phyloP scores from a whole-genome alignment of 2,888 invertebrate genomes.

The Magallana nippona region DNA sequence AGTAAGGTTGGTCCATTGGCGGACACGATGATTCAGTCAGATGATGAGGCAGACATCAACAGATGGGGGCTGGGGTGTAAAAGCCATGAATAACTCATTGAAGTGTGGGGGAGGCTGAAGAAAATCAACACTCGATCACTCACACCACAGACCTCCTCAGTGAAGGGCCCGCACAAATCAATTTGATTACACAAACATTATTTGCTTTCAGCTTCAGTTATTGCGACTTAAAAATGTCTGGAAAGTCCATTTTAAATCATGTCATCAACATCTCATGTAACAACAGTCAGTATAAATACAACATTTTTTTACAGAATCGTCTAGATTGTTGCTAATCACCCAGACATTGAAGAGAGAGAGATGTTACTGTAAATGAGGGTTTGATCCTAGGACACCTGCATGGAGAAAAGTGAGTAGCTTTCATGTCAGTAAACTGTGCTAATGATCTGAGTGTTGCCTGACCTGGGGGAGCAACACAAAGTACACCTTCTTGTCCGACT shows the following conservation, averaged over 20 bases:
- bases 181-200: slow-evolving; percentile 22
- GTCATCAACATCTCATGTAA: slow-evolving; percentile 2
- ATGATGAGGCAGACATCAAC: slow-evolving; percentile 14
- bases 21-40: not conserved
- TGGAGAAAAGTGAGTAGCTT: slow-evolving; percentile 14
- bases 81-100: slow-evolving; percentile 4
- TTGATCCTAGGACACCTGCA: slow-evolving; percentile 2
- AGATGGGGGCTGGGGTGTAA: slow-evolving; percentile 12
- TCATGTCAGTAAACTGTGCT: slow-evolving; percentile 8
- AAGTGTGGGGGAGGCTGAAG: slow-evolving; percentile 4
- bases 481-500: not conserved
- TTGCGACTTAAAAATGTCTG: slow-evolving; percentile 18
- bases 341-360: not conserved
- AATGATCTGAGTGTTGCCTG: not conserved
- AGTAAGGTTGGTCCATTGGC: not conserved
- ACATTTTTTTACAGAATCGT: slow-evolving; percentile 7
- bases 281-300: not conserved
- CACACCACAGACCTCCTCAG: not conserved
- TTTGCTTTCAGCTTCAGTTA: not conserved
- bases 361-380: not conserved
- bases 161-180: not conserved
- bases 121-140: slow-evolving; percentile 26
- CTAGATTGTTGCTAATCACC: slow-evolving; percentile 11
- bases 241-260: slow-evolving; percentile 16
- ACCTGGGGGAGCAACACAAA: not conserved